phyloP scores from a whole-genome alignment of 2,113 vertebrate species.

The Cygnus buccinator region DNA sequence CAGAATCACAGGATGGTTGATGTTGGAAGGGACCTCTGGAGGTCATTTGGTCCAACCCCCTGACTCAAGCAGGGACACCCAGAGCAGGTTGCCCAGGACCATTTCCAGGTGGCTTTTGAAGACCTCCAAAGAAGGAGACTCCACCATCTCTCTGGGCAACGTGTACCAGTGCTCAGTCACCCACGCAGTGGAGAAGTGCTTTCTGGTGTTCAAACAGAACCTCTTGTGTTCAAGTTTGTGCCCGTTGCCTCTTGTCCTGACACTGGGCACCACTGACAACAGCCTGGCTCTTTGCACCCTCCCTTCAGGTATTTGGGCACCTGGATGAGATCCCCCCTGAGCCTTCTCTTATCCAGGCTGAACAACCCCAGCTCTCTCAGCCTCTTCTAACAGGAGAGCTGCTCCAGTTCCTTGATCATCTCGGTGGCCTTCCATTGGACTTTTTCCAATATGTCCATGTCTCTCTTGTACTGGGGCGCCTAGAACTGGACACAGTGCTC shows the following conservation, averaged over 20 bases:
- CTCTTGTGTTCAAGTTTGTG: not conserved
- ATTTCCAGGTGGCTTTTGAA: not conserved
- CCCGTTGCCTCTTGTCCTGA: not conserved
- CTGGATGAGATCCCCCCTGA: not conserved
- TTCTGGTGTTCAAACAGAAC: not conserved
- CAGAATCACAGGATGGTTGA: not conserved
- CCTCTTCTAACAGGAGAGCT: not conserved
- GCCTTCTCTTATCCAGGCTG: not conserved
- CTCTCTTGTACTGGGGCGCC: too few relatives aligned
- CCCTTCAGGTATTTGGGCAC: not conserved
- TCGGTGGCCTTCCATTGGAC: not conserved
- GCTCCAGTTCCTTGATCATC: not conserved
- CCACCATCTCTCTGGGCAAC: not conserved
- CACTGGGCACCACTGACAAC: not conserved
- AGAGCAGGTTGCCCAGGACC: not conserved
- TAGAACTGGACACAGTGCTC: too few relatives aligned
- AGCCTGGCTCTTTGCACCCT: not conserved
- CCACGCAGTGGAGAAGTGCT: not conserved
- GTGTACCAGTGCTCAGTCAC: not conserved
- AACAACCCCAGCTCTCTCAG: not conserved
- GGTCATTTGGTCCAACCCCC: not conserved
- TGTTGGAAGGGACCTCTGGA: not conserved
- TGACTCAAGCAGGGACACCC: not conserved
- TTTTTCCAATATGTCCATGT: too few relatives aligned
- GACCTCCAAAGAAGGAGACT: not conserved